Base-by-base conservation (phyloP, 2,113 vertebrate genomes). In the Onychostoma macrolepis region DNA sequence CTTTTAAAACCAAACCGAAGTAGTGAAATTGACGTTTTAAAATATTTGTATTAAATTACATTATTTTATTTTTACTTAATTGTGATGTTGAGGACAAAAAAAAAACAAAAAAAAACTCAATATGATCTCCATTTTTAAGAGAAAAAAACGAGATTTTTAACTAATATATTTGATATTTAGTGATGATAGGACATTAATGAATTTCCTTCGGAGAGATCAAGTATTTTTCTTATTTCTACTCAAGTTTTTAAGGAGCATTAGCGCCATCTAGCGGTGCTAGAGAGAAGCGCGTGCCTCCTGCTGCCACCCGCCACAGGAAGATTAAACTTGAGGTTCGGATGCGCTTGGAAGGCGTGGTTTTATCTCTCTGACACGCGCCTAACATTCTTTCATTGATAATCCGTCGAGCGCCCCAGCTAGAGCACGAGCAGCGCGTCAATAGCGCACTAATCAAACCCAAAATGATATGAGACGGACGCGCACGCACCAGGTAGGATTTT, bases 301-400 rank as follows among this genome's bases (percentile, higher is more conserved):
- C 45, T 17, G 69, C 69, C 69, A 82, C 19, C 80, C 38, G 38
- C 41, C 65, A 50, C 61, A 36, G 43, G 10, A 33, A n/a, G 41
- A 36, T 71, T 71, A 1, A 83, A 83, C 28, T 50, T 71, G 81
- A 7, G n/a, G 80, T 92, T 90, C 69, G 85, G 90, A 85, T 56
- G 69, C 71, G 86, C 78, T 88, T 79, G 26, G 90, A 94, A 93
- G 94, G 94, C 94, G 94, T 94, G 94, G 93, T 92, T 93, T 93
- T 87, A 84, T 92, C 91, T 92, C 91, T 91, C 90, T 86, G 89
- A 91, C 91, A 91, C 89, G 36, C 85, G 88, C 74, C 92, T 90
- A 48, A 75, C 92, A 86, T 93, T 91, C 88, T 91, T 90, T 87
- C 90, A 90, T 91, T 91, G 89, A 92, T 89, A 92, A 92, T 89